Conservation (phyloP, 2,797 vertebrate genomes). For the Microtus agrestis region DNA sequence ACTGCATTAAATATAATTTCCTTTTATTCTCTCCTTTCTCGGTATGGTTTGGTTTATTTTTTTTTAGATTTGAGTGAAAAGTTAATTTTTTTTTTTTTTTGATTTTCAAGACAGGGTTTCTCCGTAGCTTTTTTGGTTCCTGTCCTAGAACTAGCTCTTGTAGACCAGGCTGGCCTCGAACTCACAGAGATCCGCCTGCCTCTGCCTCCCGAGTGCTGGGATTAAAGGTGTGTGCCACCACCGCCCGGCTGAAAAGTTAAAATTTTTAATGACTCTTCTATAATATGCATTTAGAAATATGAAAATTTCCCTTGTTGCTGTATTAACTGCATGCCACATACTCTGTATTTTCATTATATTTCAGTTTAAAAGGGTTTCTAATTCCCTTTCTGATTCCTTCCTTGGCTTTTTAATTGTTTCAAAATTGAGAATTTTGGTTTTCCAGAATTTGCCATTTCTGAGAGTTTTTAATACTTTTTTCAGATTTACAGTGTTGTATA, state of each 20-base stretch:
- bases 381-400: background rate
- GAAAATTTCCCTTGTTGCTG: background rate
- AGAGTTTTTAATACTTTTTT: background rate
- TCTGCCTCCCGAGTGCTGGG: too few species aligned
- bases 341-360: background rate
- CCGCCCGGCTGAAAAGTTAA: background rate
- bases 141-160: too few species aligned
- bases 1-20: too few species aligned
- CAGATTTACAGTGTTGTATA: background rate
- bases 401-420: background rate
- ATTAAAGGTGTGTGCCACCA: too few species aligned
- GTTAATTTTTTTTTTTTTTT: background rate
- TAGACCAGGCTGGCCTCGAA: too few species aligned
- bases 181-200: too few species aligned
- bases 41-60: background rate
- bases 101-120: too few species aligned
- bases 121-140: too few species aligned
- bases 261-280: background rate
- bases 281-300: background rate
- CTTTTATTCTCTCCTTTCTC: background rate
- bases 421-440: background rate
- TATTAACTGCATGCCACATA: background rate
- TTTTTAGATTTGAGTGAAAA: background rate
- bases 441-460: background rate
- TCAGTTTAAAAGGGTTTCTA: background rate